phyloP scores from a whole-genome alignment of 2,113 vertebrate species.

The Paradoxurus hermaphroditus region DNA sequence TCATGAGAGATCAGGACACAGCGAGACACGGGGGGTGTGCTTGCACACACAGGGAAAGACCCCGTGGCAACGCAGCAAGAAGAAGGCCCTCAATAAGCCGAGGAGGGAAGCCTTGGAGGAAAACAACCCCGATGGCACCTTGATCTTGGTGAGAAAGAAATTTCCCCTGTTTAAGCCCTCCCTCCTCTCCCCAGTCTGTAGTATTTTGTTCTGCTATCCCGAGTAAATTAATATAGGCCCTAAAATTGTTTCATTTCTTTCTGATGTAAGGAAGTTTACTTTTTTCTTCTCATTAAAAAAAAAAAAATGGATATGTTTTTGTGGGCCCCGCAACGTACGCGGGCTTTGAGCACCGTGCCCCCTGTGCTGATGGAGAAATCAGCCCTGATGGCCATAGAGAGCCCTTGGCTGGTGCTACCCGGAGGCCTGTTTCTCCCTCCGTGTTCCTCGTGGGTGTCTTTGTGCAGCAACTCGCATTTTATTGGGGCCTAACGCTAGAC shows the following conservation, averaged over 20 bases:
- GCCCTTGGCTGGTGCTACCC: fast-evolving
- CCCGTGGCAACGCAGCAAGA: fast-evolving
- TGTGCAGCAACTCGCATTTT: not conserved
- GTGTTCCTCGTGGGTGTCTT: fast-evolving
- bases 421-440: not conserved
- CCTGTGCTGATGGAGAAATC: not conserved
- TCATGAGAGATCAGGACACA: not conserved
- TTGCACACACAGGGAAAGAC: not conserved
- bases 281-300: not conserved
- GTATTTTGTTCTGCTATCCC: not conserved
- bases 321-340: not conserved
- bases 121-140: fast-evolving
- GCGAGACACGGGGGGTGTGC: fast-evolving
- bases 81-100: fast-evolving
- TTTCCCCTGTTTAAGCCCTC: not conserved
- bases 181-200: too few species aligned
- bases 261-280: not conserved
- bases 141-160: not conserved
- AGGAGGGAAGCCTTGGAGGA: not conserved
- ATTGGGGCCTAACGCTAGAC: not conserved
- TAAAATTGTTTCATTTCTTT: not conserved
- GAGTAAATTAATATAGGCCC: not conserved
- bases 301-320: not conserved
- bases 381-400: fast-evolving
- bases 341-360: too few species aligned